These are phyloP conservation scores for Salvelinus fontinalis DNA, from an alignment of 2,113 vertebrate species.

Conservation along the genomic window DNA sequence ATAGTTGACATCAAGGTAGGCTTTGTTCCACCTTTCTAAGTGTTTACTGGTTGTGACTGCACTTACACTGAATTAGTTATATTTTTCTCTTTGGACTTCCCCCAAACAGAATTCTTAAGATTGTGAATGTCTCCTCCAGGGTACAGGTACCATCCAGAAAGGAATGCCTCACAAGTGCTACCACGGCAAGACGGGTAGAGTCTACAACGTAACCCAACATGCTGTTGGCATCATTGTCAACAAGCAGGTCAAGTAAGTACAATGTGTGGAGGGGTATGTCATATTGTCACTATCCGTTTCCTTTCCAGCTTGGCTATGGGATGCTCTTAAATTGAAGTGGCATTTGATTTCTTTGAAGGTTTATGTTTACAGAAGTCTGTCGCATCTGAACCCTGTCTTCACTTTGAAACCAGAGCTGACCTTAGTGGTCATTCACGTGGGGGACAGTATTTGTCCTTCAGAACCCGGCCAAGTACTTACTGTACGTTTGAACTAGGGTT, in stretches of 20 bases:
- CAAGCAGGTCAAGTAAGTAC: constrained; percentile 98
- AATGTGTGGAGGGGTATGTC: neutral
- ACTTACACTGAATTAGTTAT: neutral
- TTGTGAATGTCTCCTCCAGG: constrained; percentile 76
- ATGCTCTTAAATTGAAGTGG: neutral
- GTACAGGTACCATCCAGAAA: constrained; percentile 96
- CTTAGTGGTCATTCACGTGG: constrained; percentile 92
- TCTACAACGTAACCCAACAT: constrained; percentile 97
- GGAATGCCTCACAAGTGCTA: constrained; percentile 99
- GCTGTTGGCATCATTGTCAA: constrained; percentile 98
- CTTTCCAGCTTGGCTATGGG: neutral
- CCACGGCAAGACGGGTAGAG: constrained; percentile 95
- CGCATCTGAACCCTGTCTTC: constrained; percentile 77
- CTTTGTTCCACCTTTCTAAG: neutral
- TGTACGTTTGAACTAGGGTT: constrained; percentile 80
- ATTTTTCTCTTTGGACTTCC: too few species aligned
- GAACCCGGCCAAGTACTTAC: constrained; percentile 74
- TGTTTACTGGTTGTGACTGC: neutral
- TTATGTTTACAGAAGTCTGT: neutral
- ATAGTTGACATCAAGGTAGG: constrained; percentile 98
- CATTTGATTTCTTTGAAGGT: neutral
- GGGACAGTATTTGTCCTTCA: constrained; percentile 84
- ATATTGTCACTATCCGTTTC: neutral
- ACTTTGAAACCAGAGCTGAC: constrained; percentile 91
- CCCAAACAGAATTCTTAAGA: neutral